A percentile compares a stretch with the other conserved stretches of the same genome.
Evolutionary conservation across 2,113 vertebrate genomes (phyloP).

Genomic region (Hoplias malabaricus): DNA sequence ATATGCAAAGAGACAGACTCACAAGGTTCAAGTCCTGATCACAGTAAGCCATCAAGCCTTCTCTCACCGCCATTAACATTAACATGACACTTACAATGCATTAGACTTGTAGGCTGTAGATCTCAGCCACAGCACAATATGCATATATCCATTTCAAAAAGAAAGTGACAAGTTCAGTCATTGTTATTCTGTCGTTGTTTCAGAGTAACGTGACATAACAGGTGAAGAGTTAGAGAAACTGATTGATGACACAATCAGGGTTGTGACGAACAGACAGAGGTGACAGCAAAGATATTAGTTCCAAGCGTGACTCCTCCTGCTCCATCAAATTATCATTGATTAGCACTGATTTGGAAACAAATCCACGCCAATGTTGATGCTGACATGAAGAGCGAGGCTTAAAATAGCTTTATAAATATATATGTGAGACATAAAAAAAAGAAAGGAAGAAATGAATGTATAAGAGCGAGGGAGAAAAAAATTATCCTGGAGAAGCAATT

Average conservation of each 20-base stretch:
- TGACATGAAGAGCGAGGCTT: constrained; percentile 53
- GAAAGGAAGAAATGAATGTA: constrained; percentile 22
- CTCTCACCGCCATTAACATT: constrained; percentile 39
- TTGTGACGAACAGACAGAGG: constrained; percentile 3
- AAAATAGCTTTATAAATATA: constrained; percentile 70
- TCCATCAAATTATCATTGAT: constrained; percentile 55
- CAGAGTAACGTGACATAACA: not conserved
- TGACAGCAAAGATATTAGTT: constrained; percentile 44
- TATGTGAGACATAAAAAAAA: constrained; percentile 60
- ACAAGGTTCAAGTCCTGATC: constrained; percentile 13
- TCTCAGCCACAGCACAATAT: not conserved
- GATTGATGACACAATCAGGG: not conserved
- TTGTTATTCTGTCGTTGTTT: not conserved
- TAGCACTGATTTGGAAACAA: constrained; percentile 64
- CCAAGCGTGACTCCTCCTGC: constrained; percentile 42
- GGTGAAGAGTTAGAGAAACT: not conserved
- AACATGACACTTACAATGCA: constrained; percentile 6
- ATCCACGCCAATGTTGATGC: constrained; percentile 52
- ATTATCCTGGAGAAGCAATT: constrained; percentile 72
- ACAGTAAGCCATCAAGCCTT: constrained; percentile 11
- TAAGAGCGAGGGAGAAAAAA: constrained; percentile 30
- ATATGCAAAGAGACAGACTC: constrained; percentile 6
- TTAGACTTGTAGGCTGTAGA: constrained; percentile 24
- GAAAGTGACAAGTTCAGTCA: not conserved
- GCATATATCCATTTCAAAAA: not conserved